Evolutionary conservation across 1,140 invertebrate species (phyloP).

Genomic region (Caenorhabditis elegans): DNA sequence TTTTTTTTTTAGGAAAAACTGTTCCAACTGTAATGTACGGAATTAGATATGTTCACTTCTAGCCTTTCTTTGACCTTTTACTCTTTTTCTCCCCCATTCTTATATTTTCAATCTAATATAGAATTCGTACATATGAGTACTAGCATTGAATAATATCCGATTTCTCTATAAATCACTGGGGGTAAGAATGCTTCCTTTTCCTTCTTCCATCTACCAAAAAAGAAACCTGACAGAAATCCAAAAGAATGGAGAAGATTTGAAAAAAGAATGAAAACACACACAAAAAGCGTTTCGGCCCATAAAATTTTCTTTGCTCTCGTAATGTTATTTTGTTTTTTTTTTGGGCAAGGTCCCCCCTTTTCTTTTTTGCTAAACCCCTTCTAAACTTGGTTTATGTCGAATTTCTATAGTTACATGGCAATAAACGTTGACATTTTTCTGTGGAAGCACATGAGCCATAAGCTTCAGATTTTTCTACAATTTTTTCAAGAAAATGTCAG

Average conservation of each 20-base stretch:
- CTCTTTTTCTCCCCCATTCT: neutral
- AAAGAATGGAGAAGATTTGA: too few relatives aligned
- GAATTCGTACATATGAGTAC: constrained; percentile 2
- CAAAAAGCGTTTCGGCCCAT: constrained; percentile 7
- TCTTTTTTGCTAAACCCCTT: neutral
- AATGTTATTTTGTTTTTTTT: constrained; percentile 10
- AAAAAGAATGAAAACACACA: neutral
- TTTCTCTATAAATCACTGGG: neutral
- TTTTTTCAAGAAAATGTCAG: neutral
- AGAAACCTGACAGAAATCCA: too few relatives aligned
- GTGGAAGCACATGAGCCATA: neutral
- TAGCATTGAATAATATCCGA: neutral
- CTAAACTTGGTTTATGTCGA: neutral
- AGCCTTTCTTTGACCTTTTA: neutral
- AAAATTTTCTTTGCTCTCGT: constrained; percentile 22
- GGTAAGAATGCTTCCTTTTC: neutral
- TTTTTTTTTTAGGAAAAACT: too few relatives aligned
- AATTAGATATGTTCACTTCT: too few relatives aligned
- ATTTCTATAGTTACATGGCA: constrained; percentile 21
- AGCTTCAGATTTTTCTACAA: neutral
- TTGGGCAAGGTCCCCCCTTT: neutral
- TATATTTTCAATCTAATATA: too few relatives aligned
- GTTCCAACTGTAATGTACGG: too few relatives aligned
- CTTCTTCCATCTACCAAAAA: neutral
- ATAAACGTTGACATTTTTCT: neutral